Evolutionary conservation across 2,888 invertebrate genomes (phyloP).

Genomic region (Lithophane leautieri): DNA sequence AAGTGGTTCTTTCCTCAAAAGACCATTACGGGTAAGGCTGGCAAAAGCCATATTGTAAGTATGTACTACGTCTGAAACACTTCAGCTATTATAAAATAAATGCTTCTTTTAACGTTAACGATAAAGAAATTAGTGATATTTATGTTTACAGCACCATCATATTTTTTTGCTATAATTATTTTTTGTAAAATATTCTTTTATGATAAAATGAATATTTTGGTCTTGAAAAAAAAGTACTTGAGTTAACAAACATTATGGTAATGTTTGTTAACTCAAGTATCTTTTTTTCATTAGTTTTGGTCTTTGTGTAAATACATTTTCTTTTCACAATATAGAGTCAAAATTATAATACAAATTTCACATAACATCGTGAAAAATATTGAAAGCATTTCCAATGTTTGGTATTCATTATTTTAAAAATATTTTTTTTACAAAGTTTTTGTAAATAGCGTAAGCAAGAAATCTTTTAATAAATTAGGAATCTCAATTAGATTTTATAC

Average conservation of each 20-base stretch:
- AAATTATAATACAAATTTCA: slow-evolving; percentile 10
- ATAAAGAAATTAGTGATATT: slow-evolving; percentile 7
- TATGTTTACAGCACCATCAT: slow-evolving; percentile 37
- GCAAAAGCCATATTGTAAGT: not conserved
- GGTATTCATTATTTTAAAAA: slow-evolving; percentile 13
- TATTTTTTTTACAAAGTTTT: slow-evolving; percentile 4
- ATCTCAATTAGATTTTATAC: slow-evolving; percentile 17
- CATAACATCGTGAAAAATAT: not conserved
- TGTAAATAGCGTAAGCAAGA: slow-evolving; percentile 33
- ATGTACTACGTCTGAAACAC: not conserved
- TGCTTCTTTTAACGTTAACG: slow-evolving; percentile 12
- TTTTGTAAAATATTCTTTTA: not conserved
- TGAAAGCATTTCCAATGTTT: slow-evolving; percentile 17
- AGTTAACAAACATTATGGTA: too few species aligned
- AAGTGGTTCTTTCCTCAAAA: too few species aligned
- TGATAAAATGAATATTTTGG: too few species aligned
- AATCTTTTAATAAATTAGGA: slow-evolving; percentile 10
- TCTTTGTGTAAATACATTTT: not conserved
- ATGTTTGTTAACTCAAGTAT: slow-evolving; percentile 4
- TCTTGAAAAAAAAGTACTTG: too few species aligned
- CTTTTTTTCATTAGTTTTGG: not conserved
- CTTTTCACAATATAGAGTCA: not conserved
- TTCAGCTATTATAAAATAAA: slow-evolving; percentile 25
- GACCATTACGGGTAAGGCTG: too few species aligned
- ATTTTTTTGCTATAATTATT: not conserved